Evolutionary conservation across 2,888 invertebrate species (phyloP), one percentile per base, ranked within the genome.

Genomic region (Spilosoma lubricipeda): DNA sequence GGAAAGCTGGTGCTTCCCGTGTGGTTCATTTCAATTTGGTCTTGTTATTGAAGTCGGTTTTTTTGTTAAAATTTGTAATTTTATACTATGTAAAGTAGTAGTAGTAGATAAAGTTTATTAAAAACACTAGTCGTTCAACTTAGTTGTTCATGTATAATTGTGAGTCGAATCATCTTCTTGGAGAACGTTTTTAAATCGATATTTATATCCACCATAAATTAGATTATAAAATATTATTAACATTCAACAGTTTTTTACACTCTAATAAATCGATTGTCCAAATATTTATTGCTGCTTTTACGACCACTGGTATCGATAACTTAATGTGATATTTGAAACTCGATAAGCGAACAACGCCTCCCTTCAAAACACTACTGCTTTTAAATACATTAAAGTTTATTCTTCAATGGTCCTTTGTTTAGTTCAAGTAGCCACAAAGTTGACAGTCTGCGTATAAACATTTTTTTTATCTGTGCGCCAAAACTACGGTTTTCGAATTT

Each of bases 211-310:
- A 15, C 33, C 27, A 8, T 67, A 67, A 48, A 48, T 20, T 33
- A 33, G 48, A 5, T 30, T 67, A 67, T 23, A 33, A 67, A 63
- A 59, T 42, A 45, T 63, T 72, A 52, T 71, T 48, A 3, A 27
- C 13, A 27, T 52, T 45, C 8, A 65, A 65, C 33, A 74, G 65
- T 70, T 48, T 65, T 70, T 56, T 45, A 68, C 65, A 70, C 63
- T 56, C 63, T 13, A 23, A 63, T 70, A 59, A 70, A 63, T 30
- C 39, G 67, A 73, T 63, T 64, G 63, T 69, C 67, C 36, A 48
- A 59, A 42, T 75, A 39, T 73, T 64, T 73, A 67, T 71, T 68
- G 56, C 67, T 68, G 36, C 67, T 56, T 67, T 68, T 71, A 67
- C 72, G 72, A 66, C 56, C 27, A 59, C 36, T 39, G 52, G 66